Evolutionary conservation across 2,888 invertebrate species (phyloP).

Genomic region (Sceliomorpha sp.): DNA sequence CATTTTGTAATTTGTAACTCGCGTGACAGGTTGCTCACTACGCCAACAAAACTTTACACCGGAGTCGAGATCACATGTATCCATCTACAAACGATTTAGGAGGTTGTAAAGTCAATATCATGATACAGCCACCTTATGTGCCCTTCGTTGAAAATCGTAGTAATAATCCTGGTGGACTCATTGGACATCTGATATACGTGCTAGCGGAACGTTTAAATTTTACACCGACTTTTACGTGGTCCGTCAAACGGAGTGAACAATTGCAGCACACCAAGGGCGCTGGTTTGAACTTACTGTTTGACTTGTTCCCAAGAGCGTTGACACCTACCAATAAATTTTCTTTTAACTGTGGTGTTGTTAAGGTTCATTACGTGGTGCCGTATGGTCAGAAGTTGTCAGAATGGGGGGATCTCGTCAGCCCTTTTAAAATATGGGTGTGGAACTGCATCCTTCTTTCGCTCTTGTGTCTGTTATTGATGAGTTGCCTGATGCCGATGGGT

Average conservation of each 20-base stretch:
- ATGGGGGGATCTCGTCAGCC: constrained; percentile 31
- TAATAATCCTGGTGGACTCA: constrained; percentile 46
- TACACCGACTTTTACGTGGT: constrained; percentile 50
- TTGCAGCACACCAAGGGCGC: constrained; percentile 48
- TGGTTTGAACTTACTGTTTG: constrained; percentile 52
- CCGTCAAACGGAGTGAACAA: constrained; percentile 29
- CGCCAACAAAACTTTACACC: no score
- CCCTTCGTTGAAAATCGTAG: constrained; percentile 46
- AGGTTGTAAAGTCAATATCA: constrained; percentile 56
- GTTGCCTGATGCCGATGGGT: constrained; percentile 8
- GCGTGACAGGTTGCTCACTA: no score
- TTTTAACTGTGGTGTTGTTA: constrained; percentile 36
- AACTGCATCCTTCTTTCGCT: constrained; percentile 22
- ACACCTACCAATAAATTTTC: constrained; percentile 33
- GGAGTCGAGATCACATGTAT: constrained; percentile 23
- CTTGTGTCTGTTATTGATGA: constrained; percentile 23
- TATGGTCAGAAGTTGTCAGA: constrained; percentile 21
- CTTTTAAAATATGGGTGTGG: constrained; percentile 45
- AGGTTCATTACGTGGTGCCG: constrained; percentile 28
- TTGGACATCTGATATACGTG: constrained; percentile 48
- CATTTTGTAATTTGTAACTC: no score
- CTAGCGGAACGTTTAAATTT: constrained; percentile 53
- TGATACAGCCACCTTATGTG: constrained; percentile 54
- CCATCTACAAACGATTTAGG: constrained; percentile 48
- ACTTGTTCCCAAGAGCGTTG: constrained; percentile 38